Conservation (phyloP, 1,140 invertebrate genomes). For the Trachymyrmex cornetzi region DNA sequence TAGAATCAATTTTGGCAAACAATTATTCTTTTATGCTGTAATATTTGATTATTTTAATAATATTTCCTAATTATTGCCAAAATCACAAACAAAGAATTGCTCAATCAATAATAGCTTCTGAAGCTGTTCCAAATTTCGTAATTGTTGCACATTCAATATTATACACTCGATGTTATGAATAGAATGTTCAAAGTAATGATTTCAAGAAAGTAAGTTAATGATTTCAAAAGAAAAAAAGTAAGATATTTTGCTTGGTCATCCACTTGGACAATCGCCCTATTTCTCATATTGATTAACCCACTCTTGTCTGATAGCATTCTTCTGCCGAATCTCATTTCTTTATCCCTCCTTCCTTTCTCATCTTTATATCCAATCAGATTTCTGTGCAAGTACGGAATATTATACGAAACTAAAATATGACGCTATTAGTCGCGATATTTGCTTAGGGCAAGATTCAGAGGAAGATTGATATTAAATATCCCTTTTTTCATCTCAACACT, state of each 20-base stretch:
- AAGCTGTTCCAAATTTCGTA: constrained; percentile 3
- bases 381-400: constrained; percentile 11
- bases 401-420: neutral
- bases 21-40: neutral
- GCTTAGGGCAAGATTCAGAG: neutral
- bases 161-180: neutral
- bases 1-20: neutral
- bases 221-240: constrained; percentile 23
- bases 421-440: constrained; percentile 19
- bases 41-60: neutral
- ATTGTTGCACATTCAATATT: constrained; percentile 13
- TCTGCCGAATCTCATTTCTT: constrained; percentile 41
- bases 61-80: neutral
- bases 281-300: constrained; percentile 42
- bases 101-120: neutral
- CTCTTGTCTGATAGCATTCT: neutral
- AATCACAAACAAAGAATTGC: neutral
- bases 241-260: constrained; percentile 7
- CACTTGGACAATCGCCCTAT: constrained; percentile 32
- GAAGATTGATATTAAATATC: neutral
- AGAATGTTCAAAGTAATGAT: neutral
- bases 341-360: neutral
- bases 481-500: neutral
- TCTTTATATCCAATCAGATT: constrained; percentile 25
- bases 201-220: neutral